These are phyloP conservation scores for Phocoena phocoena DNA, from an alignment of 2,113 vertebrate species.

Conservation along the genomic window DNA sequence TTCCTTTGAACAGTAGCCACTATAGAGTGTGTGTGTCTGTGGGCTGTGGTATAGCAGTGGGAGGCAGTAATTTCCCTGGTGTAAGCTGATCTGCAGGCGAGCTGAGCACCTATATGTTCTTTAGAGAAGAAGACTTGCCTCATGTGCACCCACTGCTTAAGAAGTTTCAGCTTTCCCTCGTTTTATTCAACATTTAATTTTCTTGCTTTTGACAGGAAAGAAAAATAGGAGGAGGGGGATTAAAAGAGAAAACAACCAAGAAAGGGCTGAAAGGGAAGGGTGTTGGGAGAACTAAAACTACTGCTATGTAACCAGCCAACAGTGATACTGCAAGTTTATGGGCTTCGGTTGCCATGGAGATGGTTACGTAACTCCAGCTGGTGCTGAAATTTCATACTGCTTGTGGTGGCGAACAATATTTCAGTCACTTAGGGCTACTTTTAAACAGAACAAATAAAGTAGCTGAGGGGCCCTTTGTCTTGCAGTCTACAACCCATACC, in stretches of 20 bases:
- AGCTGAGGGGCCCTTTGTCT: constrained; percentile 74
- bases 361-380: constrained; percentile 65
- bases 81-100: neutral
- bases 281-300: constrained; percentile 48
- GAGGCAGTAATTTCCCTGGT: constrained; percentile 22
- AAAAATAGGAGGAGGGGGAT: neutral
- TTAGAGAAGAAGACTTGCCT: constrained; percentile 34
- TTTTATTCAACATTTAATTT: constrained; percentile 60
- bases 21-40: neutral
- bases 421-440: constrained; percentile 75
- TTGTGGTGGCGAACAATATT: constrained; percentile 72
- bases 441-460: constrained; percentile 76
- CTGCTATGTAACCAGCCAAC: constrained; percentile 68
- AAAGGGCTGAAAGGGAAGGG: constrained; percentile 30
- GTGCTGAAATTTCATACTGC: constrained; percentile 78
- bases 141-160: neutral
- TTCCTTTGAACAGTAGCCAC: constrained; percentile 14
- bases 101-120: neutral
- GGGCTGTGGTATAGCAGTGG: neutral
- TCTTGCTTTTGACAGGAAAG: constrained; percentile 10
- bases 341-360: constrained; percentile 72
- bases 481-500: constrained; percentile 51
- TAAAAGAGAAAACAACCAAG: constrained; percentile 57
- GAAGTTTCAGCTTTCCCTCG: constrained; percentile 42
- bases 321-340: constrained; percentile 72